These are phyloP conservation scores for Sinohyriopsis cumingii DNA, from an alignment of 2,888 invertebrate genomes.

Conservation along the genomic window DNA sequence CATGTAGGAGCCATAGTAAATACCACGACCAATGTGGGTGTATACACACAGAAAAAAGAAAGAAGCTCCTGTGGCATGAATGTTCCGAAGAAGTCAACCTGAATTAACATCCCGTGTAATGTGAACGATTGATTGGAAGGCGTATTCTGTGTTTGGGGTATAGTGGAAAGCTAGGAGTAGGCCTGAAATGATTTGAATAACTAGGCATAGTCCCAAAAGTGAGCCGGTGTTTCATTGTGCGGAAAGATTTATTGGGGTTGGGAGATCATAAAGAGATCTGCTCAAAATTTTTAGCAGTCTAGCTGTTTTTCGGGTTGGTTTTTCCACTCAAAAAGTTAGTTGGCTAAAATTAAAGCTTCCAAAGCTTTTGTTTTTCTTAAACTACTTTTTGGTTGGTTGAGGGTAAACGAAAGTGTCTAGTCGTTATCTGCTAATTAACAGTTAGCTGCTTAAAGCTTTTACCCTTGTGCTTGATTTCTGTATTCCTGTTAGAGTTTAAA, in stretches of 20 bases:
- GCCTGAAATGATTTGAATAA: slow-evolving; percentile 80
- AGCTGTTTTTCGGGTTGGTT: too few species aligned
- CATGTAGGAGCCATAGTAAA: slow-evolving; percentile 75
- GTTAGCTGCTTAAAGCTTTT: too few species aligned
- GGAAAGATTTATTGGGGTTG: slow-evolving; percentile 54
- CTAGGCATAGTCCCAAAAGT: slow-evolving; percentile 69
- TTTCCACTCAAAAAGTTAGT: too few species aligned
- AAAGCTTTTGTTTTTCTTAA: too few species aligned
- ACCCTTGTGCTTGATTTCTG: too few species aligned
- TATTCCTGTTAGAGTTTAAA: too few species aligned
- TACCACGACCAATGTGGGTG: slow-evolving; percentile 80
- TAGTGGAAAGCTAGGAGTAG: slow-evolving; percentile 83
- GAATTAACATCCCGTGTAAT: slow-evolving; percentile 82
- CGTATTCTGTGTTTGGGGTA: slow-evolving; percentile 77
- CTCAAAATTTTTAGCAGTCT: too few species aligned
- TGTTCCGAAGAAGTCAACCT: slow-evolving; percentile 79
- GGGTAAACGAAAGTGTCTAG: too few species aligned
- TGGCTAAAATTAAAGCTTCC: too few species aligned
- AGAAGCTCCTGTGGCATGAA: slow-evolving; percentile 83
- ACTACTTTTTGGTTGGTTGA: too few species aligned
- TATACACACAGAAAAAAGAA: slow-evolving; percentile 83
- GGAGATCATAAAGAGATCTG: slow-evolving; percentile 54
- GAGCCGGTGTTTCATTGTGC: slow-evolving; percentile 78
- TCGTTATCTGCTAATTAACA: too few species aligned
- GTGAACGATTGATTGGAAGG: slow-evolving; percentile 80